Base-by-base conservation (phyloP, 2,797 vertebrate species). In the Salmo trutta region DNA sequence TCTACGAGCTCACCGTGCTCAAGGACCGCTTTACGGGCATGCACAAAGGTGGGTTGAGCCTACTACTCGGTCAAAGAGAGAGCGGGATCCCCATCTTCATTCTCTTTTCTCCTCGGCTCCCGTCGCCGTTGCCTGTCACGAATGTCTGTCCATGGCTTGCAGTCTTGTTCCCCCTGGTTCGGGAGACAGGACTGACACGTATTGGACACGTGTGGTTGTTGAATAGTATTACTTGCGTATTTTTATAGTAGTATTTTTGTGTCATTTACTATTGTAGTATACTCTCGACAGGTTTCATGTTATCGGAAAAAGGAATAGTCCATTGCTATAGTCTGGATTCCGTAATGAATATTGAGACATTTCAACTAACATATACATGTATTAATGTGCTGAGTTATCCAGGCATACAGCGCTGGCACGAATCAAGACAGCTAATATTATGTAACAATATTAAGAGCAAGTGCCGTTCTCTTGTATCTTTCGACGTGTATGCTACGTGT, bases 21-120 rank as follows among this genome's bases (percentile, higher is more conserved):
- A 99, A 99, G 94, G 98, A 99, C 95, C 96, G 98, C 93, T 99
- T 99, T 95, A 99, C 98, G 85, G 98, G 97, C 94, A 98, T 99
- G 97, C 98, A 99, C 96, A 99, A 99, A 98, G 98, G 98, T 99
- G 36, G 51, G 51, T 75, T 29, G 36, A 5, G 62, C 21, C 29
- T 75, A 33, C 17, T 14, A 7, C 56, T 21, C 59, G 21, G 3
- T 24, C 53, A 17, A 27, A 2, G 52, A 19, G 51, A 73, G 71
- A 73, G 27, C 17, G 27, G 17, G 71, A 27, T 19, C 36, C 19
- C 15, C 53, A 29, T 19, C 24, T 31, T 29, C 29, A 56, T 29
- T 73, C 53, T n/a, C 17, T 73, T 53, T 8, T 27, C 53, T n/a
- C 33, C 33, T 16, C 19, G 68, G 17, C 36, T 36, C 41, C 33